Base-by-base conservation (phyloP, 2,797 vertebrate genomes). In the Poeciliopsis infans region DNA sequence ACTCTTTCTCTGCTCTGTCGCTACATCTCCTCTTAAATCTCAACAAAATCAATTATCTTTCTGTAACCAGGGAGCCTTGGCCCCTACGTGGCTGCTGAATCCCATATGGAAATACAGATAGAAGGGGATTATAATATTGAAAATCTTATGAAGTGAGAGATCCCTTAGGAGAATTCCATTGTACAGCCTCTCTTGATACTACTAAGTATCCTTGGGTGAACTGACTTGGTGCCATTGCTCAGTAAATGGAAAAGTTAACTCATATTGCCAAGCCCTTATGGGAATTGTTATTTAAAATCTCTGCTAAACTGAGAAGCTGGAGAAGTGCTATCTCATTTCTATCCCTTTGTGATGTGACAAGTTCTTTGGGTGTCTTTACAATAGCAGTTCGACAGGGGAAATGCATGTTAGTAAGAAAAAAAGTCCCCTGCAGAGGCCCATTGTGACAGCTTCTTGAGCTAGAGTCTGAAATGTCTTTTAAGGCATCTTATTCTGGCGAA, bases 271-370 rank as follows among this genome's bases (percentile, higher is more conserved):
- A 77, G 82, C 71, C 83, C 88, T 88, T 80, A 84, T 90, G 92
- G 91, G 91, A 92, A 91, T 91, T 92, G 88, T 89, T 89, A 89
- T 89, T 91, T 94, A 84, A 94, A 94, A 94, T 92, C 90, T 89
- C 87, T 86, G 88, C 92, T 95, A 95, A 95, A 93, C 85, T 87
- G 90, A 84, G 78, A 80, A 83, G 79, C 82, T 91, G 92, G 93
- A 91, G 92, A 89, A 88, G 72, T 76, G 68, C 87, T 91, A 88
- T 95, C 89, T 90, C 75, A 46, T 86, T 84, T 76, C 82, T 72
- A 51, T 61, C 47, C 75, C 75, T 92, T 93, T 94, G 89, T 94
- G 85, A 86, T 87, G 83, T 85, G 90, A 94, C 91, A 80, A 91
- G 87, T 85, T 90, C 85, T 89, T 81, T 87, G 80, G 76, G 87